Percentiles rank a stretch among this genome's conserved stretches.
phyloP scores from a whole-genome alignment of 2,797 vertebrate genomes.

The Paguma larvata region DNA sequence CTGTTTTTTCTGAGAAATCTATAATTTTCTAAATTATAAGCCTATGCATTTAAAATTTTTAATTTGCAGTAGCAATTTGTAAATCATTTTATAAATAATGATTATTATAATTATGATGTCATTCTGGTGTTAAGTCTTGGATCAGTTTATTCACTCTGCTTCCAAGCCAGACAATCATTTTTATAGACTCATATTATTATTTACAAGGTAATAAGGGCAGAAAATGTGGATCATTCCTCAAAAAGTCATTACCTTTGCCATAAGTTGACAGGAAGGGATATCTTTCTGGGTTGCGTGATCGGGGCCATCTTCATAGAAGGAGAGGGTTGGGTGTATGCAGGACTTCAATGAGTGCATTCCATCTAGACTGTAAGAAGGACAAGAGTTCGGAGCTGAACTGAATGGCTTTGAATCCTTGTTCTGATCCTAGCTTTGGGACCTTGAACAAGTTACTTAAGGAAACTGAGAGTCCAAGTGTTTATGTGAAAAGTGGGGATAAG shows the following conservation, averaged over 20 bases:
- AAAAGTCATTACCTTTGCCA: constrained; percentile 57
- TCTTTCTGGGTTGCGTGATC: not conserved
- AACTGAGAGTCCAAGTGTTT: constrained; percentile 30
- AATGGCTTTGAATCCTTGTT: constrained; percentile 50
- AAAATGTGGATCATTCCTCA: constrained; percentile 47
- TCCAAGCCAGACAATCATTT: constrained; percentile 52
- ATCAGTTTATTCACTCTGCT: constrained; percentile 20
- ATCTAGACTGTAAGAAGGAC: not conserved
- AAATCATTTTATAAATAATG: constrained; percentile 5
- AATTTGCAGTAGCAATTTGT: constrained; percentile 47
- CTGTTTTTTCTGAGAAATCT: constrained; percentile 63
- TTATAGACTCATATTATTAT: constrained; percentile 56
- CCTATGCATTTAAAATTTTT: constrained; percentile 11
- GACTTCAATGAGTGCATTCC: not conserved
- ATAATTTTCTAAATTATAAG: constrained; percentile 64
- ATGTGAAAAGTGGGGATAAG: constrained; percentile 55
- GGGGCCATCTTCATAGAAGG: not conserved
- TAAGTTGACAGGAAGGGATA: constrained; percentile 18
- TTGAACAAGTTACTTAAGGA: constrained; percentile 55
- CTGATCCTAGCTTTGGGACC: constrained; percentile 1
- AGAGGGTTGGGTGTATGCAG: not conserved
- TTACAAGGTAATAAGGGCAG: constrained; percentile 22
- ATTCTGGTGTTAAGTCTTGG: constrained; percentile 33
- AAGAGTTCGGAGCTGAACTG: constrained; percentile 28
- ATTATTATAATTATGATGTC: not conserved